Evolutionary conservation across 2,888 invertebrate genomes (phyloP), one percentile per base, ranked within the genome.

Genomic region (Melanchra persicariae): DNA sequence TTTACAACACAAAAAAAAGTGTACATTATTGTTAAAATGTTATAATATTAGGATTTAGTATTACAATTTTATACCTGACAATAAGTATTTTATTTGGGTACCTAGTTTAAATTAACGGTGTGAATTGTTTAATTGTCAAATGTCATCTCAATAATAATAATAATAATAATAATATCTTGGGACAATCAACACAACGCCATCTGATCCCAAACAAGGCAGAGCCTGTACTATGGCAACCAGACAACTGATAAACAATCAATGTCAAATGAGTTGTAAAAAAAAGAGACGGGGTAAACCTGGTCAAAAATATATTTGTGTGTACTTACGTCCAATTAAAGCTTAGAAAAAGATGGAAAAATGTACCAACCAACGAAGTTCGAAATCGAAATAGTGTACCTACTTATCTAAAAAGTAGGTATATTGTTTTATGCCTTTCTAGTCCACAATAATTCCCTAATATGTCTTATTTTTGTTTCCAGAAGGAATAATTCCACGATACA

Each of bases 401-500:
- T 19, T 4, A 40, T 45, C 19, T 26, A 19, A 22, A 66, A 66
- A 40, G 69, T 57, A 70, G 72, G 70, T 52, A 52, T 45, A 34
- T n/a, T 59, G 4, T 22, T 61, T 61, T 22, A 10, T 73, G 45
- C 19, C 15, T 37, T 22, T 19, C 5, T 17, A 47, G 15, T 64
- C 19, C 19, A 30, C 12, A 60, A 10, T 34, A 12, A 45, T 37
- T 66, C 24, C 24, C 52, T 77, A 70, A 69, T 58, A 3, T 10
- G 19, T 49, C 12, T 0, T 1, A 1, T 37, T 45, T 60, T 54
- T 58, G 15, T 68, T 85, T 72, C 49, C 89, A 91, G 93, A 77
- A 59, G 69, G 82, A 2, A 77, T 91, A 2, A 82, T 83, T 0
- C 95, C 95, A 0, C 90, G 89, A 2, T 95, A 95, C 88, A 92